Conservation (phyloP, 2,888 invertebrate genomes). For the Poecilus cupreus region DNA sequence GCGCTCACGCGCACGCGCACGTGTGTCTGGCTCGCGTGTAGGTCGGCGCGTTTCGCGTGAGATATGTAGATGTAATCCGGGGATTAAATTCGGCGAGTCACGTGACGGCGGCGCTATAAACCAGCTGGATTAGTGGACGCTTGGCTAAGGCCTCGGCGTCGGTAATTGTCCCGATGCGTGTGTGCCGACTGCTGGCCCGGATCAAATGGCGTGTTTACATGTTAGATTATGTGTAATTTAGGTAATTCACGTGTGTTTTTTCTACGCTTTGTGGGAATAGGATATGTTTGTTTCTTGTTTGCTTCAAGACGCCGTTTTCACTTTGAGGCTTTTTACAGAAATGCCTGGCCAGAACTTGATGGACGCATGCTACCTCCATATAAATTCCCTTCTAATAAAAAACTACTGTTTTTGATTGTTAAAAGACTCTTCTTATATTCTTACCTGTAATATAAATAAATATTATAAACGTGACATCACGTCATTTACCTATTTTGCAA, state of each 20-base stretch:
- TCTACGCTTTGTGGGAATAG: background rate
- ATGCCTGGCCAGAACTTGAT: too few relatives aligned
- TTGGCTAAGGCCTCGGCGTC: background rate
- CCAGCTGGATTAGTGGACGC: conserved; percentile 11
- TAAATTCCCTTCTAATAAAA: too few relatives aligned
- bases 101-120: conserved; percentile 32
- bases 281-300: background rate
- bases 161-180: conserved; percentile 49
- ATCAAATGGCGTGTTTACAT: conserved; percentile 50
- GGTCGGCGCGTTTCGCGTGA: conserved; percentile 9
- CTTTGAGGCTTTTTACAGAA: too few relatives aligned
- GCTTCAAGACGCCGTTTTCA: too few relatives aligned
- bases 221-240: conserved; percentile 33
- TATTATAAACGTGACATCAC: too few relatives aligned
- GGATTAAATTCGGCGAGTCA: conserved; percentile 45
- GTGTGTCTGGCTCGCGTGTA: too few relatives aligned
- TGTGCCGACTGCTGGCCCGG: conserved; percentile 5
- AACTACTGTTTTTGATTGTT: too few relatives aligned
- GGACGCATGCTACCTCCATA: too few relatives aligned
- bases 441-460: too few relatives aligned
- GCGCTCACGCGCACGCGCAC: background rate
- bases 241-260: conserved; percentile 4
- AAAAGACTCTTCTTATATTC: too few relatives aligned
- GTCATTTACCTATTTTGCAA: too few relatives aligned
- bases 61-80: conserved; percentile 45